Evolutionary conservation across 2,113 vertebrate genomes (phyloP), one percentile per base, ranked within the genome.

Genomic region (Amazona vittata): DNA sequence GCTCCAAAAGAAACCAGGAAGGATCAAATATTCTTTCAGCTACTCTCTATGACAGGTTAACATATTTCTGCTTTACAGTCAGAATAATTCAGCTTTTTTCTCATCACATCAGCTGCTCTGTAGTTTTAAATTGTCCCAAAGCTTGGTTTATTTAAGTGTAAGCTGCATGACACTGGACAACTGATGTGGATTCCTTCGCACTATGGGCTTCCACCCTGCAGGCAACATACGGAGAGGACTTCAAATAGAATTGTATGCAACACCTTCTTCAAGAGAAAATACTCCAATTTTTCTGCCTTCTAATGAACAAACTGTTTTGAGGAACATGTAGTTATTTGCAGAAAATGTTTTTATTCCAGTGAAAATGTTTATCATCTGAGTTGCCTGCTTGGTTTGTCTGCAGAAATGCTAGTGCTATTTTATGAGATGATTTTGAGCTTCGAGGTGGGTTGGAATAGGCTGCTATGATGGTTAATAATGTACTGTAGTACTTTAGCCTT

Each of bases 301-400:
- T 90, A 93, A 69, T 71, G 33, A 68, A 78, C 47, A 82, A 94
- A 60, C 10, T 33, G 20, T 90, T 94, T 92, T 75, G 60, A 81
- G 69, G 52, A 89, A 71, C 13, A 13, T 47, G 29, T 31, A 73
- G 59, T 29, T 75, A 70, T 88, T 78, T 93, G 46, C 80, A 82
- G 76, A 83, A 95, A 81, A 89, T 73, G 28, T 83, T 96, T 92
- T 89, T 81, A 26, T 2, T 2, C 28, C 47, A 71, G 55, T 64
- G 63, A 90, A 88, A 86, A 83, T 64, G 68, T 90, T 92, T 95
- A 70, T 81, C 46, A 67, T 81, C 46, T 79, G 74, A 94, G 71
- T 88, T 80, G 22, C 28, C 37, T 95, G 85, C 75, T 20, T 19
- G 13, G 22, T 77, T 90, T 88, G 35, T 60, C 44, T 78, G 64